phyloP scores from a whole-genome alignment of 1,140 invertebrate genomes.

The Conus ventricosus region DNA sequence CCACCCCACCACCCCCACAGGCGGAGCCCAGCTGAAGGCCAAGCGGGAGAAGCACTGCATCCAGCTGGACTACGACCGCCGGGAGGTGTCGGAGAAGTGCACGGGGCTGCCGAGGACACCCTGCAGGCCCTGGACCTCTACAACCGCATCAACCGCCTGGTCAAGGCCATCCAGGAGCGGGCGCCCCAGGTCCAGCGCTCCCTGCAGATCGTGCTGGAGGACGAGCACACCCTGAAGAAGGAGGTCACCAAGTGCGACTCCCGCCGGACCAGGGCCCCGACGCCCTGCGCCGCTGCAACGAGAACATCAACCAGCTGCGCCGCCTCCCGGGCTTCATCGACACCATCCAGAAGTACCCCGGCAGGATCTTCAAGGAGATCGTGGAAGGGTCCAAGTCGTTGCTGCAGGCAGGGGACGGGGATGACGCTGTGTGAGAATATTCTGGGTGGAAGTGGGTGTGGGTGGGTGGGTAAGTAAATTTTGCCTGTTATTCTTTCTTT shows the following conservation, averaged over 20 bases:
- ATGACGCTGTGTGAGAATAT: background rate
- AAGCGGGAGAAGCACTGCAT: slow-evolving; percentile 17
- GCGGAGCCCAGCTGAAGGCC: slow-evolving; percentile 10
- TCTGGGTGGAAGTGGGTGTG: too few relatives aligned
- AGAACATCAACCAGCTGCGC: slow-evolving; percentile 50
- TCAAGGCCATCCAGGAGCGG: slow-evolving; percentile 47
- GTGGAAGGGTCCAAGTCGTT: slow-evolving; percentile 52
- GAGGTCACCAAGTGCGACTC: slow-evolving; percentile 51
- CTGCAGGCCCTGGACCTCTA: slow-evolving; percentile 49
- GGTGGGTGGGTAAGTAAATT: too few relatives aligned
- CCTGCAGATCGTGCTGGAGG: slow-evolving; percentile 46
- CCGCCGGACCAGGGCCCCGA: slow-evolving; percentile 43
- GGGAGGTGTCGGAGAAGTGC: slow-evolving; percentile 35
- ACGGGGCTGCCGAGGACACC: slow-evolving; percentile 37
- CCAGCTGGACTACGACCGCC: slow-evolving; percentile 18
- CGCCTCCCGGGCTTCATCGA: slow-evolving; percentile 46
- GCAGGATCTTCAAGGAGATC: slow-evolving; percentile 46
- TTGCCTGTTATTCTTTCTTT: too few relatives aligned
- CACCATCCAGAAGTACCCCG: slow-evolving; percentile 50
- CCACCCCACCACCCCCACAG: background rate
- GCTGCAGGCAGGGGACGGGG: slow-evolving; percentile 35
- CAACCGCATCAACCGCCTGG: slow-evolving; percentile 51
- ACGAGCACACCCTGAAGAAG: slow-evolving; percentile 49
- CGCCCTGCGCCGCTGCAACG: slow-evolving; percentile 41
- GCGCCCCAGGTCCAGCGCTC: slow-evolving; percentile 43